A percentile compares a stretch with the other conserved stretches of the same genome.
Conservation (phyloP, 2,113 vertebrate genomes). For the Atrichornis clamosus region DNA sequence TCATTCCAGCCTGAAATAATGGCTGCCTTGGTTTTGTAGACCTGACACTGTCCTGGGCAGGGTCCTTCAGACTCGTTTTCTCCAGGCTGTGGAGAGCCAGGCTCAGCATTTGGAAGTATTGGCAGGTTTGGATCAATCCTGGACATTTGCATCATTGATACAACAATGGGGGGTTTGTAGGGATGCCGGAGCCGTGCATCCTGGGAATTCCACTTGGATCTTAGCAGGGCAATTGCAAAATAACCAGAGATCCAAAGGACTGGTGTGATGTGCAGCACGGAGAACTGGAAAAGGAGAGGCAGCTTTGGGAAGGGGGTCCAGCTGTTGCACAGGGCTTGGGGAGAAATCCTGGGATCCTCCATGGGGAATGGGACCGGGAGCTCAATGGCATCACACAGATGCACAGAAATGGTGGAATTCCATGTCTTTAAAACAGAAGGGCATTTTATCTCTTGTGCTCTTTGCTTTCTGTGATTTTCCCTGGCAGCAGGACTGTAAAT, state of each 20-base stretch:
- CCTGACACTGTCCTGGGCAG: neutral
- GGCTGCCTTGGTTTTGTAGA: neutral
- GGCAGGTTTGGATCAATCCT: neutral
- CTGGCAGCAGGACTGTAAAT: neutral
- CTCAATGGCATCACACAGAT: rapidly evolving
- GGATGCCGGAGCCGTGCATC: neutral
- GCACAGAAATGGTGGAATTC: neutral
- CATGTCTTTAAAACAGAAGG: neutral
- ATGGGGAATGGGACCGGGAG: rapidly evolving
- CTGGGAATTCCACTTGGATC: rapidly evolving
- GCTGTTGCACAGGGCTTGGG: rapidly evolving
- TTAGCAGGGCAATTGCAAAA: neutral
- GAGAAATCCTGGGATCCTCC: rapidly evolving
- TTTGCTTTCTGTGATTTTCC: neutral
- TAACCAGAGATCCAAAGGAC: rapidly evolving
- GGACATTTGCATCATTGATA: rapidly evolving
- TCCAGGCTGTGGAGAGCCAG: neutral
- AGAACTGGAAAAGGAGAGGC: no score
- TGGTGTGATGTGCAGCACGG: rapidly evolving
- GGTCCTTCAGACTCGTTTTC: neutral
- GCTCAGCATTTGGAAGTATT: neutral
- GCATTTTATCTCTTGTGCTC: neutral
- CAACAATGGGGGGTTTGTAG: rapidly evolving
- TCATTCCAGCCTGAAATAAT: neutral
- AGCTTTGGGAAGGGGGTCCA: neutral